Base-by-base conservation (phyloP, 2,113 vertebrate species). In the Colinus virginianus region DNA sequence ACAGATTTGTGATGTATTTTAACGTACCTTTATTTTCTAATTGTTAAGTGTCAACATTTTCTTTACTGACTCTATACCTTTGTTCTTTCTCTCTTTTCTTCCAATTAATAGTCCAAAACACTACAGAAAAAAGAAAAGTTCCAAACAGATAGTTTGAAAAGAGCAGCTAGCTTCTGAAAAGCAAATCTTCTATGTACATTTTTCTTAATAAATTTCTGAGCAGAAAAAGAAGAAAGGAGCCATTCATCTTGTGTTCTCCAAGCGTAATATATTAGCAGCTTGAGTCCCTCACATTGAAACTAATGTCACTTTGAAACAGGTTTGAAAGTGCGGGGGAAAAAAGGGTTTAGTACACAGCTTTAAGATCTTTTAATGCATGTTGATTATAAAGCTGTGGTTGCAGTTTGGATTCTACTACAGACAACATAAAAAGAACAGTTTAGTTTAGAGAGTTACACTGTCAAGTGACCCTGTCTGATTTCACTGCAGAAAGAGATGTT, bases 81-180 rank as follows among this genome's bases (percentile, higher is more conserved):
- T 90, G 58, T 84, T 46, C 59, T 17, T 84, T 25, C 25, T 48
- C 58, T 84, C 38, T 87, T 90, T 63, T 76, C 78, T 67, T 92
- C 15, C 43, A 89, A 61, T 51, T 69, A 72, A 42, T 59, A 77
- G 34, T 45, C 63, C 55, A 83, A 90, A 38, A 14, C 21, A 79
- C 28, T 87, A 26, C 68, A 53, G 23, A 95, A 89, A 40, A 95
- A 92, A 68, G 2, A 26, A 72, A 58, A 70, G 9, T 48, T 84
- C 76, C 2, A 1, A 79, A 30, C 12, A 30, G 13, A 17, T 74
- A 85, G 76, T 75, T 86, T 70, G 32, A 78, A 86, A 83, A 89
- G 32, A 85, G 21, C 48, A 85, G 28, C 58, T 66, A 55, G 45
- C 21, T 79, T 70, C 71, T 77, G 78, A 53, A 62, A 79, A 74